Percentiles rank a stretch among this genome's conserved stretches.
Evolutionary conservation across 2,888 invertebrate species (phyloP).

Genomic region (Prosapia bicincta): DNA sequence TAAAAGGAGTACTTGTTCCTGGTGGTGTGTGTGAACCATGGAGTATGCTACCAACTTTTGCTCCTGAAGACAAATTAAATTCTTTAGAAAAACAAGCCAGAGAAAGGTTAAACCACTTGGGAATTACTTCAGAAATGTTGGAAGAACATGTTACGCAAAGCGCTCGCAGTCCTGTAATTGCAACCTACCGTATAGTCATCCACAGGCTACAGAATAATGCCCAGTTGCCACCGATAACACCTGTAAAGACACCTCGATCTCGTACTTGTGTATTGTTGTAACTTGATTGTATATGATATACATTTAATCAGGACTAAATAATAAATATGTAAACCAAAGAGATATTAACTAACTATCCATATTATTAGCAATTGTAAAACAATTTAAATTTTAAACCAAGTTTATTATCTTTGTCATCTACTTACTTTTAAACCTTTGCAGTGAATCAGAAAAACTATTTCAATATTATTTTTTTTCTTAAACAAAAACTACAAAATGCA

Average conservation of each 20-base stretch:
- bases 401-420: too few species aligned
- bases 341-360: background rate
- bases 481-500: too few species aligned
- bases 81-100: constrained; percentile 39
- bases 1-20: constrained; percentile 46
- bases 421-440: too few species aligned
- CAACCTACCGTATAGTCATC: constrained; percentile 66
- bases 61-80: constrained; percentile 30
- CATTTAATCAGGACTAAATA: background rate
- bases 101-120: constrained; percentile 51
- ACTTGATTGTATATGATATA: background rate
- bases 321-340: background rate
- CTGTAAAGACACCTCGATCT: constrained; percentile 34
- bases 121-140: constrained; percentile 58
- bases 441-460: too few species aligned
- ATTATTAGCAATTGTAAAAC: background rate
- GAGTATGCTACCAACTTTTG: constrained; percentile 43
- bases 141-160: constrained; percentile 54
- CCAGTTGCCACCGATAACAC: constrained; percentile 30
- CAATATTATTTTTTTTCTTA: too few species aligned
- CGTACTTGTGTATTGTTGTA: constrained; percentile 31
- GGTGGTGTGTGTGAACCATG: constrained; percentile 35
- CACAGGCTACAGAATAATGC: constrained; percentile 49
- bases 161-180: constrained; percentile 62
- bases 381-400: too few species aligned